phyloP scores from a whole-genome alignment of 2,888 invertebrate species.

The Peribatodes rhomboidaria region DNA sequence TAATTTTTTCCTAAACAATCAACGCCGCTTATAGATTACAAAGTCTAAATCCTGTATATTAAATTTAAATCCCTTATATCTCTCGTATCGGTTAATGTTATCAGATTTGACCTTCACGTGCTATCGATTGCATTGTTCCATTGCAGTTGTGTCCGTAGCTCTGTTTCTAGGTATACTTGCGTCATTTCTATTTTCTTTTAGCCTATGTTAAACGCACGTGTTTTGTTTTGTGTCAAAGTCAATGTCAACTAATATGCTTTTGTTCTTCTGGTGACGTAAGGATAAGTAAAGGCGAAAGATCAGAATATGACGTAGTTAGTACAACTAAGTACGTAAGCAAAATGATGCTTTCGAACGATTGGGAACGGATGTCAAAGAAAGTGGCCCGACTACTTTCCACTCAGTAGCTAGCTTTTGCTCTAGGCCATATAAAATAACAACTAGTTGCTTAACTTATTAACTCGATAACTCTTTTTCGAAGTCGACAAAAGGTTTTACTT shows the following conservation, averaged over 20 bases:
- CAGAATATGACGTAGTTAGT: slow-evolving; percentile 1
- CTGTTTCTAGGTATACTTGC: slow-evolving; percentile 21
- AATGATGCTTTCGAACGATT: background rate
- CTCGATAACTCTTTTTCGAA: too few species aligned
- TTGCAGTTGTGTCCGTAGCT: slow-evolving; percentile 36
- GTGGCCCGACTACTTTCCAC: slow-evolving; percentile 2
- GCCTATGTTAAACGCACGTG: slow-evolving; percentile 17
- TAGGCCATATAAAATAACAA: background rate
- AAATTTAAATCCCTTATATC: slow-evolving; percentile 38
- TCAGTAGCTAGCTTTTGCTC: background rate
- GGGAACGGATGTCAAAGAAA: background rate
- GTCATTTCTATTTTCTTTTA: slow-evolving; percentile 11
- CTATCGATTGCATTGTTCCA: slow-evolving; percentile 41
- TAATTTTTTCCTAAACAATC: background rate
- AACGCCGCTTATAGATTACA: slow-evolving; percentile 22
- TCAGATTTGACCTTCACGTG: slow-evolving; percentile 40
- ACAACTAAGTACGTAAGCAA: background rate
- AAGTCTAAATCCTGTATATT: slow-evolving; percentile 25
- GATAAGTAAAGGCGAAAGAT: background rate
- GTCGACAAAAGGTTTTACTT: too few species aligned
- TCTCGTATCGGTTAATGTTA: slow-evolving; percentile 36
- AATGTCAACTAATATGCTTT: slow-evolving; percentile 17
- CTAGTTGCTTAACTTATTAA: too few species aligned
- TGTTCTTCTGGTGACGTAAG: slow-evolving; percentile 10
- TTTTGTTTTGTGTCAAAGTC: slow-evolving; percentile 18